A percentile compares a stretch with the other conserved stretches of the same genome.
Evolutionary conservation across 2,797 vertebrate species (phyloP).

Genomic region (Emydoidea blandingii): DNA sequence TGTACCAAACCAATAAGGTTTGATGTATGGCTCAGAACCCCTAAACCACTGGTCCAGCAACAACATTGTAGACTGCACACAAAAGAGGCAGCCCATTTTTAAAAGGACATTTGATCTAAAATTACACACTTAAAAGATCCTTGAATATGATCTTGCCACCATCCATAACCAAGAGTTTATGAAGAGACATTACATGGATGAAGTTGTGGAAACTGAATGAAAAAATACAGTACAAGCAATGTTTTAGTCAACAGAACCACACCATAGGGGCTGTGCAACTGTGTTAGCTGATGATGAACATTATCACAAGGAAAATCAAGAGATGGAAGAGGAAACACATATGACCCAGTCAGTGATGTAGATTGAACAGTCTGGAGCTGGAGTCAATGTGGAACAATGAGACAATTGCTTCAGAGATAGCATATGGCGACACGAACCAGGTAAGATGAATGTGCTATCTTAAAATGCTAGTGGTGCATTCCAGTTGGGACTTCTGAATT

Average conservation of each 20-base stretch:
- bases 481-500: not conserved
- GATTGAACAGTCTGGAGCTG: not conserved
- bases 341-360: not conserved
- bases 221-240: not conserved
- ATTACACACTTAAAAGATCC: not conserved
- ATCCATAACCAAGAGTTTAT: not conserved
- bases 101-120: constrained; percentile 28
- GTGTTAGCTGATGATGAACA: not conserved
- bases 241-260: not conserved
- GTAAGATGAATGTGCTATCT: not conserved
- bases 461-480: not conserved
- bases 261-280: not conserved
- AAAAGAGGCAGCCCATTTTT: constrained; percentile 22
- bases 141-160: not conserved
- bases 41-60: constrained; percentile 25
- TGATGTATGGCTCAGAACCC: constrained; percentile 9
- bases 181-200: not conserved
- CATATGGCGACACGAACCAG: not conserved
- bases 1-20: not conserved
- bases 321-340: not conserved
- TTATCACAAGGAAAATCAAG: not conserved
- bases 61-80: not conserved
- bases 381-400: not conserved
- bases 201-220: not conserved
- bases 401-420: not conserved